Base-by-base conservation (phyloP, 2,113 vertebrate species). In the Syngnathus floridae region DNA sequence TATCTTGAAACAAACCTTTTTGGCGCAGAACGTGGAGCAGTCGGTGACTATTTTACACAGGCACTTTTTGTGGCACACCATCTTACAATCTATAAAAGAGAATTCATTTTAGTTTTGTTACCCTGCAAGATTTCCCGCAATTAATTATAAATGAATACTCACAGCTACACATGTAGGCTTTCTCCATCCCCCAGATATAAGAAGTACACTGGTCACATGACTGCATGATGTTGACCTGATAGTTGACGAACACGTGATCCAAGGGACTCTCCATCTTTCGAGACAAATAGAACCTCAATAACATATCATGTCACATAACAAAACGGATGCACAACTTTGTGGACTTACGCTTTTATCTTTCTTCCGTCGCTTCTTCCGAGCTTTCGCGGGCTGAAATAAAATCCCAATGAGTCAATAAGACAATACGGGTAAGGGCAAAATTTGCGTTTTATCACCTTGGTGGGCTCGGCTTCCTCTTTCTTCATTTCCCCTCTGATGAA, bases 121-220 rank as follows among this genome's bases (percentile, higher is more conserved):
- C 6, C 3, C 2, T 62, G 14, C 5, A 41, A 9, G 19, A 62
- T 64, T 0, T n/a, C 7, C 9, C 14, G 5, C 5, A n/a, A 48
- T 62, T 14, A 1, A 26, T 36, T 5, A 17, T 5, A 37, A 6
- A 16, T 7, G 16, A 37, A 7, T 62, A 90, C 96, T 94, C 72
- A 98, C 97, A 91, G 16, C 91, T 94, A 88, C 96, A 99, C 82
- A 99, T 93, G 80, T 91, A 93, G 64, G 95, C 94, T 69, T 96
- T 98, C 71, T 99, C 97, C 97, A 99, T 99, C 67, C 91, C 94
- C 95, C 95, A 99, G 89, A 99, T 98, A 84, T 91, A 96, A 64
- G 94, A 97, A 0, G 70, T 86, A 67, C 97, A 99, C 79, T 95
- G 94, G 69, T 99, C 97, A 66, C 96, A 99, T 0, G 95, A 98